Base-by-base conservation (phyloP, 2,797 vertebrate species). In the Chanos chanos region DNA sequence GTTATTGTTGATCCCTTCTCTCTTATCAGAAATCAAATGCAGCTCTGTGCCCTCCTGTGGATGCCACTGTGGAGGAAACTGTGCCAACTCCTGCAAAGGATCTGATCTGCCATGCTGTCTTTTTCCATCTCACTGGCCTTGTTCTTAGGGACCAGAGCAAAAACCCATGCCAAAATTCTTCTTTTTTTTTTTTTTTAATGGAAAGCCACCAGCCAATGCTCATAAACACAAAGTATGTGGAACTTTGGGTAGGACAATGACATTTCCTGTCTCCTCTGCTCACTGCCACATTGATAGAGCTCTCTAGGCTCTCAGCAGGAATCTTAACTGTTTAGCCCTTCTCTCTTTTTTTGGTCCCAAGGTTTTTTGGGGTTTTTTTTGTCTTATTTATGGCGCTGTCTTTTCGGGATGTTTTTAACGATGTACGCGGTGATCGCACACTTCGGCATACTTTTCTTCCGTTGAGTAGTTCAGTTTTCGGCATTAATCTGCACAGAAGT, bases 181-280 rank as follows among this genome's bases (percentile, higher is more conserved):
- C n/a, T n/a, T n/a, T n/a, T n/a, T n/a, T n/a, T 3, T 22, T 21
- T 12, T 24, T 15, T 45, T 41, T 45, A 21, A 62, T 43, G 1
- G 25, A 21, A 16, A 47, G 31, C 1, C 12, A 4, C 19, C 34
- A 34, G 19, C 8, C 41, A 34, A 8, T 19, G 18, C 39, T 15
- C 10, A 34, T 52, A 2, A 1, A 28, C 21, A 24, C 21, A 19
- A 8, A 57, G 33, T 21, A 9, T 18, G 10, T 49, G 24, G 43
- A 48, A 56, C 18, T n/a, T 28, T 15, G 41, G 21, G 19, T 48
- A 19, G 19, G 8, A 31, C 51, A 31, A 31, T 56, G 28, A 49
- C 27, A 41, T 48, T 64, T 57, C 43, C 52, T 57, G 44, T 64
- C 30, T 51, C 25, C 45, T 6, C 7, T 21, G 13, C 12, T 48